Evolutionary conservation across 2,797 vertebrate species (phyloP).

Genomic region (Pipistrellus kuhlii): DNA sequence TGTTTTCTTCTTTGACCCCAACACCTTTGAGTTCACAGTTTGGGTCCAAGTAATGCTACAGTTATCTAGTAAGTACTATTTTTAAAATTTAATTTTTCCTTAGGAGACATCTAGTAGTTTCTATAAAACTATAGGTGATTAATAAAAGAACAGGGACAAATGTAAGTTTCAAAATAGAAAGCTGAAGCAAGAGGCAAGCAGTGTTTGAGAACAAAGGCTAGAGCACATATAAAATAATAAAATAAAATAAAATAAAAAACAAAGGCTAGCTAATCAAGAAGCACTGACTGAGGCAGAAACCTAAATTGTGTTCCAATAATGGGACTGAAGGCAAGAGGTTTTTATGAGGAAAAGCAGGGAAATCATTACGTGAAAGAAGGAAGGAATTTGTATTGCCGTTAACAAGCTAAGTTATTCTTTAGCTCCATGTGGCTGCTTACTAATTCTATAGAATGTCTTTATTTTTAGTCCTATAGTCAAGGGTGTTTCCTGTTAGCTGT

Average conservation of each 20-base stretch:
- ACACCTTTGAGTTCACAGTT: background rate
- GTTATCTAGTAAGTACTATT: background rate
- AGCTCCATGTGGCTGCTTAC: background rate
- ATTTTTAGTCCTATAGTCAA: too few species aligned
- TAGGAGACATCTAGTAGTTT: background rate
- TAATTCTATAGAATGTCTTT: background rate
- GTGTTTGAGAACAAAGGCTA: background rate
- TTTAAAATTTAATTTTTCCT: background rate
- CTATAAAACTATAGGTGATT: background rate
- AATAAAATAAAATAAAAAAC: background rate
- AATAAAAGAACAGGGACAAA: background rate
- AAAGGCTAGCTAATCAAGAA: background rate
- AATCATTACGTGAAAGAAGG: background rate
- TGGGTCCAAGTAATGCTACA: background rate
- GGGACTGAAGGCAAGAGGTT: background rate
- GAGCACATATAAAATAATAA: too few species aligned
- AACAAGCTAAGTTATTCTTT: background rate
- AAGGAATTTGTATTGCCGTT: background rate
- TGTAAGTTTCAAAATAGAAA: background rate
- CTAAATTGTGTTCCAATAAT: background rate
- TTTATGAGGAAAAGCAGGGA: background rate
- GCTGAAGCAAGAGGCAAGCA: too few species aligned
- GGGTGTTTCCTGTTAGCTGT: background rate
- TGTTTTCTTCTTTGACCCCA: conserved; percentile 8
- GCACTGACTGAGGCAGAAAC: background rate